Evolutionary conservation across 2,888 invertebrate genomes (phyloP).

Genomic region (Leptinotarsa peninsularis): DNA sequence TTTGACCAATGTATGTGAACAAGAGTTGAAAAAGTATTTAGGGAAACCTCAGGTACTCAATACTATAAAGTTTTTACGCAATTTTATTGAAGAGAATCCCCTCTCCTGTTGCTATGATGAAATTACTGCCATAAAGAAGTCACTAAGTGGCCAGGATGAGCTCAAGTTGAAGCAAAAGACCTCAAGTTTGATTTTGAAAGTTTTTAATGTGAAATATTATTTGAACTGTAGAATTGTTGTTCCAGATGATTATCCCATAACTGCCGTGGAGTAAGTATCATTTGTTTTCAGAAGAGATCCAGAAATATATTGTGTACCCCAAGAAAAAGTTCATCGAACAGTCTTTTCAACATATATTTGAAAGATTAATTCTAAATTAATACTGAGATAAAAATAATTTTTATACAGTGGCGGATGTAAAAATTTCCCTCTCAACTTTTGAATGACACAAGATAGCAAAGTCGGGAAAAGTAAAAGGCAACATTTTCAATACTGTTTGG

Average conservation of each 20-base stretch:
- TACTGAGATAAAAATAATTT: no score
- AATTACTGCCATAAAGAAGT: conserved; percentile 72
- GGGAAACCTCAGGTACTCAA: conserved; percentile 74
- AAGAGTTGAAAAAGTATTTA: conserved; percentile 70
- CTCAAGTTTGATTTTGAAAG: conserved; percentile 71
- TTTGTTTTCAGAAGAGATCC: not conserved
- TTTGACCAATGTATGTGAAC: conserved; percentile 73
- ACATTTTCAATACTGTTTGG: no score
- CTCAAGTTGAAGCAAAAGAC: conserved; percentile 77
- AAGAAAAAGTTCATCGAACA: not conserved
- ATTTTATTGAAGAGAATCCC: conserved; percentile 77
- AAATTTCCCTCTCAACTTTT: no score
- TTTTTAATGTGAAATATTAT: conserved; percentile 72
- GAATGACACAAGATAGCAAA: no score
- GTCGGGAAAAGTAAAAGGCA: no score
- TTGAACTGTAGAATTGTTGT: conserved; percentile 72
- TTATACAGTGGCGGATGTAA: no score
- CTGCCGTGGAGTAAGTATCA: conserved; percentile 67
- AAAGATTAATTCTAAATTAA: no score
- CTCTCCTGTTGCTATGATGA: conserved; percentile 80
- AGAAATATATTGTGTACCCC: not conserved
- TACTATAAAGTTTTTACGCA: conserved; percentile 72
- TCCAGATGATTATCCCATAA: conserved; percentile 75
- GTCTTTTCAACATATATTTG: not conserved
- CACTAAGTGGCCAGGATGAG: conserved; percentile 68